Conservation (phyloP, 2,797 vertebrate genomes). For the Salarias fasciatus region DNA sequence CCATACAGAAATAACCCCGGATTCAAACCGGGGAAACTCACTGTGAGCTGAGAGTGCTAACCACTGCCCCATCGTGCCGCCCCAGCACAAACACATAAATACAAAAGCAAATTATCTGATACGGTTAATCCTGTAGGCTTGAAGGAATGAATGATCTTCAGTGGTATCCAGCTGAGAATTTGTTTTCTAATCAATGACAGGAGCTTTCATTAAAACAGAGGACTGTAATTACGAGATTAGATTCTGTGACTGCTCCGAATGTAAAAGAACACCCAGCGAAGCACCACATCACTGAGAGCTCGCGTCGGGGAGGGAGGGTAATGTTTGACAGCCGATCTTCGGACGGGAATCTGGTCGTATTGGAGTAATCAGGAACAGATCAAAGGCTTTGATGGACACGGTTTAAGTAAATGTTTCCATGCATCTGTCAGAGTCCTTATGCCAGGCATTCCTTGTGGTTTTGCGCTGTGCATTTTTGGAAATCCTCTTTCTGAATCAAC, state of each 20-base stretch:
- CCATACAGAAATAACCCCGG: too few species aligned
- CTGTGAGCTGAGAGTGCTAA: too few species aligned
- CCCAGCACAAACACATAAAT: not conserved
- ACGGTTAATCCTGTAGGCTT: slow-evolving; percentile 5
- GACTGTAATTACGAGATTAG: slow-evolving; percentile 30
- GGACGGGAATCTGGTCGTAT: slow-evolving; percentile 61
- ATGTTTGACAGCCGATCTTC: slow-evolving; percentile 64
- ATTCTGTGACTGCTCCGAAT: slow-evolving; percentile 45
- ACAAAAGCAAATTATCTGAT: slow-evolving; percentile 10
- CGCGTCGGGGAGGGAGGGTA: slow-evolving; percentile 6
- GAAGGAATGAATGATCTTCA: slow-evolving; percentile 1
- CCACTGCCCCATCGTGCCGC: too few species aligned
- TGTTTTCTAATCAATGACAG: slow-evolving; percentile 37
- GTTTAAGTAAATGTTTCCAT: slow-evolving; percentile 82
- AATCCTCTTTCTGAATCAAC: slow-evolving; percentile 75
- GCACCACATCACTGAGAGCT: slow-evolving; percentile 58
- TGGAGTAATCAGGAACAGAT: slow-evolving; percentile 83
- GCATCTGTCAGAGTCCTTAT: slow-evolving; percentile 69
- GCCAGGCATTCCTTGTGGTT: slow-evolving; percentile 74
- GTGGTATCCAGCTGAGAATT: slow-evolving; percentile 30
- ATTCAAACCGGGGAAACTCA: too few species aligned
- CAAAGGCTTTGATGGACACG: slow-evolving; percentile 77
- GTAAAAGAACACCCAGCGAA: slow-evolving; percentile 57
- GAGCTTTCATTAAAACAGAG: slow-evolving; percentile 32
- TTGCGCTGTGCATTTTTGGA: slow-evolving; percentile 68